Conservation (phyloP, 2,113 vertebrate genomes). For the Tyto alba region DNA sequence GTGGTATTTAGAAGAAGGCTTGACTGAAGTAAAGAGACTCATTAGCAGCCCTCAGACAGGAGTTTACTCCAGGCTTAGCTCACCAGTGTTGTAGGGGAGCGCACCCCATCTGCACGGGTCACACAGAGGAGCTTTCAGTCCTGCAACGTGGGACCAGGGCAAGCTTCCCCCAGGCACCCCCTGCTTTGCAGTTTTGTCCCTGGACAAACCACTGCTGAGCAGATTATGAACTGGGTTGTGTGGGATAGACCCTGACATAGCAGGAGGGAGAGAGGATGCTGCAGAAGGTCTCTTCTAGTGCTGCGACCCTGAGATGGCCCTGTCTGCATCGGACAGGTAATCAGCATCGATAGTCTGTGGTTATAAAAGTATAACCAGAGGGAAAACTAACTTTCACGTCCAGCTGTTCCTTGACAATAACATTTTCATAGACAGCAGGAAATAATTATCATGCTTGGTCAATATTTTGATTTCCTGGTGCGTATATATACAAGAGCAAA, state of each 20-base stretch:
- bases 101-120: neutral
- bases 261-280: neutral
- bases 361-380: neutral
- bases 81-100: neutral
- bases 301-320: neutral
- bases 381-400: neutral
- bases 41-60: neutral
- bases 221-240: neutral
- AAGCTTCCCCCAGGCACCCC: no score
- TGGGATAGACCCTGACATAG: neutral
- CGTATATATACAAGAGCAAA: neutral
- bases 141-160: neutral
- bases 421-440: neutral
- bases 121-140: neutral
- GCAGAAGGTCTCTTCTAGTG: neutral
- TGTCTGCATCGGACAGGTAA: accelerated
- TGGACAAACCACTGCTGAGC: neutral
- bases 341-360: neutral
- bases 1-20: neutral
- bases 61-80: neutral
- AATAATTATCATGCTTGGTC: neutral
- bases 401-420: neutral
- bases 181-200: neutral
- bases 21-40: neutral
- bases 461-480: neutral